Conservation (phyloP, 2,797 vertebrate genomes). For the Lepidocolaptes lacrymiger region DNA sequence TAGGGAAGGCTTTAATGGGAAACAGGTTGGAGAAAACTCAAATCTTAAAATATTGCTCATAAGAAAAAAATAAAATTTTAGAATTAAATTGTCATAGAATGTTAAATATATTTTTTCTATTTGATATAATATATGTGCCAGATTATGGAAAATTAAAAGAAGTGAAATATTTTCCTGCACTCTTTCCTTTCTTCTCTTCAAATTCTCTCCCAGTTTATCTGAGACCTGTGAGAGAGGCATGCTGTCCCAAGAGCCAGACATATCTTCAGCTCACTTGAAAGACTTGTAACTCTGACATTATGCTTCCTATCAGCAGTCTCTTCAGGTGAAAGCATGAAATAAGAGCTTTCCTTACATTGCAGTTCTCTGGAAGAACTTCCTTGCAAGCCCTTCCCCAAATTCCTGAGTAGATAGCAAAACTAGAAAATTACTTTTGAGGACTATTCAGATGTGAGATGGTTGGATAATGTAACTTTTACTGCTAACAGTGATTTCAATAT, state of each 20-base stretch:
- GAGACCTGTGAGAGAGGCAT: not conserved
- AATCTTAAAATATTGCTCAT: not conserved
- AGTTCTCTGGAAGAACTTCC: not conserved
- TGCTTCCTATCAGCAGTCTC: not conserved
- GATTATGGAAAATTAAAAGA: not conserved
- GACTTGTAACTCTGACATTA: not conserved
- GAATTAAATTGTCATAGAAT: not conserved
- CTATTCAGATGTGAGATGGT: not conserved
- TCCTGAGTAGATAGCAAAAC: fast-evolving
- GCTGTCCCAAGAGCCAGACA: not conserved
- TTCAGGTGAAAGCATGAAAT: not conserved
- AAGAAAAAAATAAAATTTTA: not conserved
- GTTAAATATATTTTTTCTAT: not conserved
- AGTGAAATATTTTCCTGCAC: not conserved
- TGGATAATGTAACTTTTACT: not conserved
- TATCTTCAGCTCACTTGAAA: not conserved
- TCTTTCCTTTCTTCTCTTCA: not conserved
- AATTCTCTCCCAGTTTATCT: not conserved
- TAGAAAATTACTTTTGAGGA: not conserved
- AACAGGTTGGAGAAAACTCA: not conserved
- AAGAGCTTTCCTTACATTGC: not conserved
- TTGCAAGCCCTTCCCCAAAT: not conserved
- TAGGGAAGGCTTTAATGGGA: not conserved
- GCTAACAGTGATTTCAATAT: fast-evolving
- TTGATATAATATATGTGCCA: not conserved